Evolutionary conservation across 2,888 invertebrate species (phyloP).

Genomic region (Sclerodermus sp.): DNA sequence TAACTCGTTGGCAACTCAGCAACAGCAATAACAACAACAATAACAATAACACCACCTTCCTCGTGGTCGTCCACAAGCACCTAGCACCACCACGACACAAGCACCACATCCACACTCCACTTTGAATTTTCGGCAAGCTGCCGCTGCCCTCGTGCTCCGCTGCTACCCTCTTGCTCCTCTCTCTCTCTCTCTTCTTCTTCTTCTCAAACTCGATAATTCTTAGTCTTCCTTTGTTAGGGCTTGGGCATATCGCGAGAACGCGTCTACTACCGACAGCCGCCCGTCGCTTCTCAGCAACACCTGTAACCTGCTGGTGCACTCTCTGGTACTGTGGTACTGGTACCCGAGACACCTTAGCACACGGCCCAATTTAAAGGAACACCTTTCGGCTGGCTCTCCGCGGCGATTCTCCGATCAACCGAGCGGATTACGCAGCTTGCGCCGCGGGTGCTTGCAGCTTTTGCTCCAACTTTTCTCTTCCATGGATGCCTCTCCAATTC

Average conservation of each 20-base stretch:
- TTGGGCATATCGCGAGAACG: too few species aligned
- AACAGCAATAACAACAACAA: constrained; percentile 19
- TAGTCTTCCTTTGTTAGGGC: too few species aligned
- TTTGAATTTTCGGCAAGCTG: constrained; percentile 3
- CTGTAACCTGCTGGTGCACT: too few species aligned
- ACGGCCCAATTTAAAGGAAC: too few species aligned
- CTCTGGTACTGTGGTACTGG: too few species aligned
- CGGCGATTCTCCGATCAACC: not conserved
- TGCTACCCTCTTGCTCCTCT: not conserved
- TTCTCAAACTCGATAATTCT: not conserved
- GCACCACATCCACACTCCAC: constrained; percentile 35
- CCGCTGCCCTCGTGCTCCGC: not conserved
- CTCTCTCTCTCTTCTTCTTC: not conserved
- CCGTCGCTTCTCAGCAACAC: too few species aligned
- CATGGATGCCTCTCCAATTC: not conserved
- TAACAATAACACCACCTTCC: constrained; percentile 11
- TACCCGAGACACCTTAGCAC: too few species aligned
- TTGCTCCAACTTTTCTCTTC: not conserved
- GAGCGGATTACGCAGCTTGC: not conserved
- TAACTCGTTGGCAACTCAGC: constrained; percentile 30
- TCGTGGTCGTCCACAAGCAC: constrained; percentile 30
- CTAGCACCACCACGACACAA: constrained; percentile 28
- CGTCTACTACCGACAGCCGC: too few species aligned
- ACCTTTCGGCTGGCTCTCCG: not conserved
- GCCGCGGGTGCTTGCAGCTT: not conserved